Evolutionary conservation across 2,113 vertebrate species (phyloP), one percentile per base, ranked within the genome.

Genomic region (Anas platyrhynchos): DNA sequence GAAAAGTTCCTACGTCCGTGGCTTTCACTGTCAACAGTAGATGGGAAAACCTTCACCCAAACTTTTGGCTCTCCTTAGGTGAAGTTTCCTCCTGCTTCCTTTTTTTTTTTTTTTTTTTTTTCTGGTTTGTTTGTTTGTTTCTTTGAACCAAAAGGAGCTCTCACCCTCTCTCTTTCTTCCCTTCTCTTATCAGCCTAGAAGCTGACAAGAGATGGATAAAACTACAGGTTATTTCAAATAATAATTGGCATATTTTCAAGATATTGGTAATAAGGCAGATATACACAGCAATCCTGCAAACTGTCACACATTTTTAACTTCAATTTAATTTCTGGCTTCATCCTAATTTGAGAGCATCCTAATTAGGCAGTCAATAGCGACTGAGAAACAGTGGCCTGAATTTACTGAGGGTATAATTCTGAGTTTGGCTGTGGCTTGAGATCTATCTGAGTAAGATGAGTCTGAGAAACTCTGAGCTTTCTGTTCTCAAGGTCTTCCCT

Each of bases 171-270:
- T 27, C 20, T 25, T 46, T 46, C 36, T 80, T 21, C 13, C 20
- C 23, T 36, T 52, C 66, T 77, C 46, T 74, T 56, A 50, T 31
- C 32, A 67, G 52, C 38, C 78, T 56, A 68, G 73, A 89, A 92
- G 20, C 61, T 93, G 81, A 72, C 25, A 84, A 82, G 92, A 82
- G 26, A 26, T 68, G 38, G 77, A 34, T 81, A 86, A 91, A 54
- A 34, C 6, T 48, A 26, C 36, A 72, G 68, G 58, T 89, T 94
- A 93, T 91, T 94, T 86, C 72, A 91, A 91, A 91, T 84, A 61
- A 78, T 82, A 93, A 75, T 81, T 93, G 90, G 44, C 55, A 79
- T 94, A 92, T 94, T 94, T 95, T 95, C 79, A 93, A 78, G 54
- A 29, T 86, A 65, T 6, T 86, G 14, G 16, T 88, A 67, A 56